Evolutionary conservation across 1,140 invertebrate genomes (phyloP).

Genomic region (Sycophila sp.): DNA sequence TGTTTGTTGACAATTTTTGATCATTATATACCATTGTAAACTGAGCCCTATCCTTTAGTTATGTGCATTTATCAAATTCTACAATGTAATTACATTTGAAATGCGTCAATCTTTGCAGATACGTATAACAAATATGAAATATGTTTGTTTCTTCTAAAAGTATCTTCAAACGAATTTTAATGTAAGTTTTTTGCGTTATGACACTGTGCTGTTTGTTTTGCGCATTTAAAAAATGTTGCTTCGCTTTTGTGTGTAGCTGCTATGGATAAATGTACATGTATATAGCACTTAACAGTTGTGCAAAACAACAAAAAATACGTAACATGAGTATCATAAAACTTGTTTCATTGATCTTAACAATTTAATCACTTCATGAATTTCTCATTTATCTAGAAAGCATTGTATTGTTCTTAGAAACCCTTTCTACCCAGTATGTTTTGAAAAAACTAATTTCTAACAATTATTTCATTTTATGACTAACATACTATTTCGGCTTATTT

Average conservation of each 20-base stretch:
- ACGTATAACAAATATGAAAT: slow-evolving; percentile 29
- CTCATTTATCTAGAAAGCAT: slow-evolving; percentile 12
- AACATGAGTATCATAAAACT: slow-evolving; percentile 12
- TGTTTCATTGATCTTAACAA: slow-evolving; percentile 2
- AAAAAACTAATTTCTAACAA: neutral
- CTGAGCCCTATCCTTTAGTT: neutral
- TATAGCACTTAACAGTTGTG: slow-evolving; percentile 18
- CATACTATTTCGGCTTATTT: neutral
- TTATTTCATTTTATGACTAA: neutral
- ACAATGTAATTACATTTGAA: slow-evolving; percentile 26
- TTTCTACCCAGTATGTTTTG: neutral
- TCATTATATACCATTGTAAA: neutral
- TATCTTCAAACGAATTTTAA: slow-evolving; percentile 29
- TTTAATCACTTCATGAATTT: slow-evolving; percentile 4
- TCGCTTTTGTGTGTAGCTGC: slow-evolving; percentile 36
- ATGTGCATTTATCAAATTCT: slow-evolving; percentile 5
- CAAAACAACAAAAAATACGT: slow-evolving; percentile 1
- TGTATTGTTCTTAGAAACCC: neutral
- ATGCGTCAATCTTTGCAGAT: slow-evolving; percentile 34
- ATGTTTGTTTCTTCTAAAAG: slow-evolving; percentile 36
- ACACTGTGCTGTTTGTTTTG: slow-evolving; percentile 32
- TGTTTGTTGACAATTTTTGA: no score
- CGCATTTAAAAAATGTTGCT: slow-evolving; percentile 26
- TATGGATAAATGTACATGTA: slow-evolving; percentile 25
- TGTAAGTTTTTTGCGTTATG: slow-evolving; percentile 34